These are phyloP conservation scores for Eupithecia abbreviata DNA, from an alignment of 2,888 invertebrate species.

Conservation along the genomic window DNA sequence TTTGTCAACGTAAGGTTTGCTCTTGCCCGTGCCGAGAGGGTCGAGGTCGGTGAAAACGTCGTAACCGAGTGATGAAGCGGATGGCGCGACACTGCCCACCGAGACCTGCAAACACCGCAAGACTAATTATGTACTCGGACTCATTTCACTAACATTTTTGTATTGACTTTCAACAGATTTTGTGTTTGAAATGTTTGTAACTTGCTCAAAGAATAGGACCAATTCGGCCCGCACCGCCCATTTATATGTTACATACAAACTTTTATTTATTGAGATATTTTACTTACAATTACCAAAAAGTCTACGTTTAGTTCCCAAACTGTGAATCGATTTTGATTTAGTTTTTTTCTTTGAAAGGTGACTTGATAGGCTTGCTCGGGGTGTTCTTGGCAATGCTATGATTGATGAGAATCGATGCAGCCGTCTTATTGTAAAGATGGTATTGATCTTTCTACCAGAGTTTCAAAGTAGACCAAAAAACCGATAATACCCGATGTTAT, in stretches of 20 bases:
- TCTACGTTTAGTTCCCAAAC: background rate
- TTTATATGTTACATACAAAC: background rate
- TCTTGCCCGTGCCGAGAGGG: slow-evolving; percentile 95
- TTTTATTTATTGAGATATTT: background rate
- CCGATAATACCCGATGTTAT: background rate
- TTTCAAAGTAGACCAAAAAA: background rate
- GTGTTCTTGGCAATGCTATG: background rate
- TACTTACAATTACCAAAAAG: background rate
- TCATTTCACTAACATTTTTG: background rate
- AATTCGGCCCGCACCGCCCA: background rate
- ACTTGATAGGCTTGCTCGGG: background rate
- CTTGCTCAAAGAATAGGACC: background rate
- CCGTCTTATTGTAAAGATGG: background rate
- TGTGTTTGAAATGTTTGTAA: background rate
- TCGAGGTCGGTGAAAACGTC: slow-evolving; percentile 97
- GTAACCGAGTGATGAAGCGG: slow-evolving; percentile 79
- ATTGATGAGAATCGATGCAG: background rate
- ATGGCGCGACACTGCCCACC: slow-evolving; percentile 67
- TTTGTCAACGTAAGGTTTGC: slow-evolving; percentile 96
- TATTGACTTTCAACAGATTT: background rate
- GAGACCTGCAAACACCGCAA: slow-evolving; percentile 71
- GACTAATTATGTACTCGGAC: slow-evolving; percentile 53
- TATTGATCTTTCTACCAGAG: background rate
- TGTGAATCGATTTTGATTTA: background rate
- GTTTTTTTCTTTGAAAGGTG: background rate